These are phyloP conservation scores for Ciona savignyi DNA, from an alignment of 23 tunicate genomes.

Conservation along the genomic window DNA sequence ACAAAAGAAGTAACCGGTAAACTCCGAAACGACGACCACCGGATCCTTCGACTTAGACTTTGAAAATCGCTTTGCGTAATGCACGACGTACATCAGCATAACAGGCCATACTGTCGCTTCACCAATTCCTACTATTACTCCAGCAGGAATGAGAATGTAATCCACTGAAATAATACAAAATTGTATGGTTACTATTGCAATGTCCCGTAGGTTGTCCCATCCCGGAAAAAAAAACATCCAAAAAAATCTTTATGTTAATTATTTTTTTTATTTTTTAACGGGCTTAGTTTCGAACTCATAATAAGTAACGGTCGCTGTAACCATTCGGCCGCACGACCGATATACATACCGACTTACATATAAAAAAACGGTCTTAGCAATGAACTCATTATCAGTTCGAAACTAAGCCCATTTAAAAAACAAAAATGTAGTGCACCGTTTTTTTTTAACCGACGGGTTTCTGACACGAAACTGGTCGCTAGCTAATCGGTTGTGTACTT, in stretches of 20 bases:
- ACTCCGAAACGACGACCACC: not conserved
- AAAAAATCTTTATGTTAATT: not conserved
- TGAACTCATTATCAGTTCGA: no score
- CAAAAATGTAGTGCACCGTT: no score
- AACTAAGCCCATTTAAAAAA: no score
- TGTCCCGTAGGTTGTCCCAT: not conserved
- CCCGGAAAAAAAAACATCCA: not conserved
- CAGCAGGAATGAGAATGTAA: constrained; percentile 53
- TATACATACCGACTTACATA: no score
- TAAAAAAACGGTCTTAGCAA: no score
- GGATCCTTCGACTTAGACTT: not conserved
- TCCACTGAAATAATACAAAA: constrained; percentile 24
- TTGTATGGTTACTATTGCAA: not conserved
- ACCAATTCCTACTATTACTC: constrained; percentile 47
- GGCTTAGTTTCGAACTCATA: not conserved
- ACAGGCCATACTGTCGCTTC: constrained; percentile 76
- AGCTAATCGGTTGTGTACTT: no score
- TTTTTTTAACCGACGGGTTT: no score
- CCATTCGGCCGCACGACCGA: no score
- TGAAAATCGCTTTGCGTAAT: constrained; percentile 33
- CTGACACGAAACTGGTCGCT: no score
- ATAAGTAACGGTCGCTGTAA: no score
- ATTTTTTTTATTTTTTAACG: not conserved
- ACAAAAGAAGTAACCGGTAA: constrained; percentile 32
- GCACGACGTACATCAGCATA: constrained; percentile 27